Conservation (phyloP, 53 echinoderm and acorn worm species). For the Holothuria scabra region DNA sequence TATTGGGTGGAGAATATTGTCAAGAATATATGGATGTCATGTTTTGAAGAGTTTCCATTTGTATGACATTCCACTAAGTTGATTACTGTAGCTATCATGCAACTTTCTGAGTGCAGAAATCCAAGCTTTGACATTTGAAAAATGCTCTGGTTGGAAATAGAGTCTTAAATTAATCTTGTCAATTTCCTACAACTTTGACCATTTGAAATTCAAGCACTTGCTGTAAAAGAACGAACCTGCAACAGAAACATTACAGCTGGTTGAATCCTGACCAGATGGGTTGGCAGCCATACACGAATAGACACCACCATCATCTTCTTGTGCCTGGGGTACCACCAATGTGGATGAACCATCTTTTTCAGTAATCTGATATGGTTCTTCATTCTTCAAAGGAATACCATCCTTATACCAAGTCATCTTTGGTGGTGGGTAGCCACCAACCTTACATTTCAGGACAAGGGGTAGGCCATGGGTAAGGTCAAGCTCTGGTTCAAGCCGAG, state of each 20-base stretch:
- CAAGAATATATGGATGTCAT: too few species aligned
- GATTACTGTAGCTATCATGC: too few species aligned
- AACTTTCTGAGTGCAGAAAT: too few species aligned
- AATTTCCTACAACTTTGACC: too few species aligned
- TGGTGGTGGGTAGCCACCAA: constrained; percentile 81
- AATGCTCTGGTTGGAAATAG: too few species aligned
- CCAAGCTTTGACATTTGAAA: too few species aligned
- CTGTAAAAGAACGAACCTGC: constrained; percentile 50
- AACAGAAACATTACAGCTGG: constrained; percentile 70
- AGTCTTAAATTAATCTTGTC: constrained; percentile 3
- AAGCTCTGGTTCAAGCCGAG: constrained; percentile 44
- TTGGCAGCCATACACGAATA: constrained; percentile 77
- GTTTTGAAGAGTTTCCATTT: too few species aligned
- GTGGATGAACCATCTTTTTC: not conserved
- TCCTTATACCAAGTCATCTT: constrained; percentile 87
- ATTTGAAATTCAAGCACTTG: too few species aligned
- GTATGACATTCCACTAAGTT: too few species aligned
- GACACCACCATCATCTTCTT: constrained; percentile 71
- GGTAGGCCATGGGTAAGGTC: not conserved
- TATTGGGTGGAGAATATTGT: too few species aligned
- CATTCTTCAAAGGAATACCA: constrained; percentile 59
- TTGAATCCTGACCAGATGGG: constrained; percentile 70
- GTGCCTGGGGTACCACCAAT: not conserved
- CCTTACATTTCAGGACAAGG: constrained; percentile 30
- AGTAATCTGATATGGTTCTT: constrained; percentile 46